Base-by-base conservation (phyloP, 2,797 vertebrate genomes). In the Echiichthys vipera region DNA sequence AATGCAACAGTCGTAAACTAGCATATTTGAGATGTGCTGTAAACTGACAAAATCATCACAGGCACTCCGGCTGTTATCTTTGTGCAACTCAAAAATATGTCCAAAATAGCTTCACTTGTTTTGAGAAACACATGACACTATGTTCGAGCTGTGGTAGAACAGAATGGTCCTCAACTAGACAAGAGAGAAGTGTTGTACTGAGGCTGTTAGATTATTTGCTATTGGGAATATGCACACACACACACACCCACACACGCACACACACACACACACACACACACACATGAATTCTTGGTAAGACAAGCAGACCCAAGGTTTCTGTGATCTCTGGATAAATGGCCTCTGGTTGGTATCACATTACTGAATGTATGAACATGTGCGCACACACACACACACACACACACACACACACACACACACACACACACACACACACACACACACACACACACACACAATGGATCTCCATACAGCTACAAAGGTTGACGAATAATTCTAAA, bases 251-350 rank as follows among this genome's bases (percentile, higher is more conserved):
- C 70, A 49, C 39, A 62, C 24, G 20, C n/a, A 45, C 27, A 20
- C n/a, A 37, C 47, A 46, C 70, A 24, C 7, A 36, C 29, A 22
- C 17, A 29, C 36, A 49, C 20, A 58, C 45, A 22, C 18, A 36
- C 12, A 40, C 24, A 65, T 74, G 49, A 82, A 79, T 72, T 84
- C 56, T 55, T 75, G 66, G 45, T 56, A 11, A 71, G 57, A 50
- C 54, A 77, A 71, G 64, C 63, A 74, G 64, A 77, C 57, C 42
- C 40, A 40, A 30, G 24, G 61, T 66, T 74, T 56, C 50, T 84
- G 61, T 79, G 74, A 88, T 89, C 78, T 80, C 63, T 78, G 74
- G 74, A 72, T 74, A 75, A 82, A 84, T 78, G 80, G 81, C 76
- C 78, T 84, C 77, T 87, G 57, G 69, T 80, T 87, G 57, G 69